These are phyloP conservation scores for Ormyrus nitidulus DNA, from an alignment of 2,888 invertebrate genomes.

Conservation along the genomic window DNA sequence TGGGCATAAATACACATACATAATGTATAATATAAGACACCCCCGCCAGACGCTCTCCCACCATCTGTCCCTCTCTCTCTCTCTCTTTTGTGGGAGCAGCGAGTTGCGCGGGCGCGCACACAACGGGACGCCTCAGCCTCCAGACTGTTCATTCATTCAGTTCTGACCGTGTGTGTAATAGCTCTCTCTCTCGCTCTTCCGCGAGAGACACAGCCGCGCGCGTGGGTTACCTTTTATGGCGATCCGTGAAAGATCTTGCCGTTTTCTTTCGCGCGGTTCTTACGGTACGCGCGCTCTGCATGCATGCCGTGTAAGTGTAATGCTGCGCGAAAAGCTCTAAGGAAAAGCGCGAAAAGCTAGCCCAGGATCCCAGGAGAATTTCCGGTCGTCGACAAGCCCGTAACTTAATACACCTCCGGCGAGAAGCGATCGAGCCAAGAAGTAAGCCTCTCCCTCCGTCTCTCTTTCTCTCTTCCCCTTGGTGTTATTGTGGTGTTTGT, in stretches of 20 bases:
- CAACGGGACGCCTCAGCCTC: background rate
- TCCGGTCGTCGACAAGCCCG: background rate
- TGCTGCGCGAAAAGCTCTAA: constrained; percentile 60
- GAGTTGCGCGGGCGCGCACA: background rate
- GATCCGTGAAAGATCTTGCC: constrained; percentile 62
- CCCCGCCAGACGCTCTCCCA: background rate
- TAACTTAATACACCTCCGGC: background rate
- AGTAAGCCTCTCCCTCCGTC: background rate
- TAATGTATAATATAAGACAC: background rate
- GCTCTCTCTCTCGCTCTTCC: constrained; percentile 1
- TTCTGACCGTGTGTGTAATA: background rate
- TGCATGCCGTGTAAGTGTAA: constrained; percentile 57
- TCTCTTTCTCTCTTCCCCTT: background rate
- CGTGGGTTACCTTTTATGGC: constrained; percentile 74
- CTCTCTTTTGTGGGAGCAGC: background rate
- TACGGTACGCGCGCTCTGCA: background rate
- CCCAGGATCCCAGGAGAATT: too few species aligned
- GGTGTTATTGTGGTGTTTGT: background rate
- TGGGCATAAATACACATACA: too few species aligned
- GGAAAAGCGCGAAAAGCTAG: too few species aligned
- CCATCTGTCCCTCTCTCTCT: background rate
- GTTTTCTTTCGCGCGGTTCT: constrained; percentile 38
- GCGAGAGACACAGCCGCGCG: constrained; percentile 26
- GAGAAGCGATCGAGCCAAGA: background rate
- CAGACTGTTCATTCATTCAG: background rate